Percentiles rank a stretch among this genome's conserved stretches.
phyloP scores from a whole-genome alignment of 2,888 invertebrate genomes.

The Oligia fasciuncula region DNA sequence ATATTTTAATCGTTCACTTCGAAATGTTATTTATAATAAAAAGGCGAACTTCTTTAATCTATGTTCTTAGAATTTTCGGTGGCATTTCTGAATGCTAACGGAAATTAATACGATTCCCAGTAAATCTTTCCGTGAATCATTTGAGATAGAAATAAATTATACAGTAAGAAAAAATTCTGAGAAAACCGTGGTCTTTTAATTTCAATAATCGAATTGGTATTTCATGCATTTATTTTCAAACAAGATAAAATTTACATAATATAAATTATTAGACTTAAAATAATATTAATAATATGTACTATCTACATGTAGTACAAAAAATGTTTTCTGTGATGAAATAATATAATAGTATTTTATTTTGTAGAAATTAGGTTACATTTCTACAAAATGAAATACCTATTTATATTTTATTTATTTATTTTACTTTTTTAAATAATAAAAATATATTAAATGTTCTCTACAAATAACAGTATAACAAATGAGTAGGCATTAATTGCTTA shows the following conservation, averaged over 20 bases:
- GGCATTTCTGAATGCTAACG: constrained; percentile 48
- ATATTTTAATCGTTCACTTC: constrained; percentile 39
- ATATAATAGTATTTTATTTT: not conserved
- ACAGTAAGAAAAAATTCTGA: constrained; percentile 27
- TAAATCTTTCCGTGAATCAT: constrained; percentile 50
- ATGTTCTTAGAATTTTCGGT: constrained; percentile 15
- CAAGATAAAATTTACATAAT: not conserved
- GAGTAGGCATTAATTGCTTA: not conserved
- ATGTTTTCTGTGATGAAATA: not conserved
- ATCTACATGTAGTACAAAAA: not conserved
- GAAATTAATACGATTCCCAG: constrained; percentile 18
- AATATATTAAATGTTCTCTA: too few species aligned
- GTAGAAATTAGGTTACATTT: not conserved
- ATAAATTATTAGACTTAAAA: not conserved
- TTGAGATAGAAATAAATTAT: constrained; percentile 38
- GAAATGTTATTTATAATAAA: constrained; percentile 22
- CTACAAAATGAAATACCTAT: too few species aligned
- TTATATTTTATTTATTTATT: not conserved
- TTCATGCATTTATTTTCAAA: not conserved
- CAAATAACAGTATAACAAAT: too few species aligned
- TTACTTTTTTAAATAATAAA: too few species aligned
- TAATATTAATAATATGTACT: not conserved
- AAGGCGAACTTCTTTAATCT: constrained; percentile 27
- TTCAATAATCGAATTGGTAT: not conserved
- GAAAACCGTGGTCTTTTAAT: constrained; percentile 22